A percentile compares a stretch with the other conserved stretches of the same genome.
phyloP scores from a whole-genome alignment of 2,888 invertebrate species.

The Nebria salina region DNA sequence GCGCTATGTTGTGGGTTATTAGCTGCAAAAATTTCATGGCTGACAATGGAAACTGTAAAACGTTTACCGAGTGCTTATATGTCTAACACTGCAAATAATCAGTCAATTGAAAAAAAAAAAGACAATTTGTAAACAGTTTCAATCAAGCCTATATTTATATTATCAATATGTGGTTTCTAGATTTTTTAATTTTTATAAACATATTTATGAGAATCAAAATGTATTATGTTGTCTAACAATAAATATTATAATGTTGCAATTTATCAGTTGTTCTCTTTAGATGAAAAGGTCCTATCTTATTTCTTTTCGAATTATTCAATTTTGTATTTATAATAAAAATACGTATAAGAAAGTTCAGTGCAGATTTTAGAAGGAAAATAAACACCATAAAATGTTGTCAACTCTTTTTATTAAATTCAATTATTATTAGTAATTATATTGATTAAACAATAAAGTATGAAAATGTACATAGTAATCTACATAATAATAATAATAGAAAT shows the following conservation, averaged over 20 bases:
- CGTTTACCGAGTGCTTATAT: slow-evolving; percentile 15
- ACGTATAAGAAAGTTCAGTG: too few relatives aligned
- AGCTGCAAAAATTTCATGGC: slow-evolving; percentile 21
- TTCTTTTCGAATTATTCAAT: too few relatives aligned
- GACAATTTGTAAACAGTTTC: slow-evolving; percentile 32
- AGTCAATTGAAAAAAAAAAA: slow-evolving; percentile 20
- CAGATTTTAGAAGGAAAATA: not conserved
- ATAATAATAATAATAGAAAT: not conserved
- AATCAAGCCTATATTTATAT: slow-evolving; percentile 13
- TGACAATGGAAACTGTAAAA: slow-evolving; percentile 6
- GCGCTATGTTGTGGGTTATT: slow-evolving; percentile 32
- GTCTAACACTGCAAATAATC: slow-evolving; percentile 32
- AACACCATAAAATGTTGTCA: not conserved
- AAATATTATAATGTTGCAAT: slow-evolving; percentile 21
- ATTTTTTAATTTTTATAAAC: slow-evolving; percentile 46
- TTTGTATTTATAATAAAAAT: too few relatives aligned
- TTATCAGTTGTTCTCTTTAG: not conserved
- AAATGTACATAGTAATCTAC: not conserved
- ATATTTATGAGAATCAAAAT: slow-evolving; percentile 46
- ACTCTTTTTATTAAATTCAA: slow-evolving; percentile 10
- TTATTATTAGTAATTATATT: slow-evolving; percentile 9
- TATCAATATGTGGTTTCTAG: slow-evolving; percentile 37
- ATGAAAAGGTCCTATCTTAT: not conserved
- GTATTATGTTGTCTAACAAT: slow-evolving; percentile 20
- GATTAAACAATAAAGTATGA: not conserved